These are phyloP conservation scores for Agrotis puta DNA, from an alignment of 2,888 invertebrate species.

Conservation along the genomic window DNA sequence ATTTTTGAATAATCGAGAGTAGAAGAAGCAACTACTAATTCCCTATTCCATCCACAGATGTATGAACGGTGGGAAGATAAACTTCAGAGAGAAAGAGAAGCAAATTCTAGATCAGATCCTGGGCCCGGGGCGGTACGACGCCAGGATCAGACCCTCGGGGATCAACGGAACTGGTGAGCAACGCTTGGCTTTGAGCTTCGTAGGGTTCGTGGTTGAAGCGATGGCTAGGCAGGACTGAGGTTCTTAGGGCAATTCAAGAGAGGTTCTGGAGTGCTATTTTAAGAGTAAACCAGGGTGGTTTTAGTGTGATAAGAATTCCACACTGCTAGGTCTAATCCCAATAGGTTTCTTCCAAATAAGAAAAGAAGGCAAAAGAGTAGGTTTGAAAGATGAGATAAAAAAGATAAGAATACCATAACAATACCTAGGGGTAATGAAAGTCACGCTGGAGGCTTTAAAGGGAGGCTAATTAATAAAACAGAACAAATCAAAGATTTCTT, in stretches of 20 bases:
- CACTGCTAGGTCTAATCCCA: not conserved
- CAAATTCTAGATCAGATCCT: conserved; percentile 98
- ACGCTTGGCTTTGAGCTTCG: conserved; percentile 38
- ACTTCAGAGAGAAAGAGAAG: conserved; percentile 98
- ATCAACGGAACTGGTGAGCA: conserved; percentile 98
- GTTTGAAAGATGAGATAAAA: no score
- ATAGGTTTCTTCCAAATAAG: not conserved
- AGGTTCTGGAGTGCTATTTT: not conserved
- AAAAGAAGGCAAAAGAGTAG: not conserved
- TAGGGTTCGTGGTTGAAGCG: conserved; percentile 54
- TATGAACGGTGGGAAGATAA: conserved; percentile 94
- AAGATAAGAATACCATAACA: no score
- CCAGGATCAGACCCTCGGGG: conserved; percentile 97
- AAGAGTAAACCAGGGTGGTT: not conserved
- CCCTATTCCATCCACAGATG: conserved; percentile 90
- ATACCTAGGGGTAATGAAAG: no score
- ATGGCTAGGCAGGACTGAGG: conserved; percentile 24
- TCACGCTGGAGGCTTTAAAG: not conserved
- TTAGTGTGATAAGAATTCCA: not conserved
- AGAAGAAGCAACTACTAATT: not conserved
- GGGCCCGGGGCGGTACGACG: conserved; percentile 97
- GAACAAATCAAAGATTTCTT: no score
- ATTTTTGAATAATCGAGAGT: no score
- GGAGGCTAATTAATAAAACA: no score
- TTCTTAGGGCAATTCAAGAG: no score